These are phyloP conservation scores for Terebella lapidaria DNA, from an alignment of 2,888 invertebrate species.

Conservation along the genomic window DNA sequence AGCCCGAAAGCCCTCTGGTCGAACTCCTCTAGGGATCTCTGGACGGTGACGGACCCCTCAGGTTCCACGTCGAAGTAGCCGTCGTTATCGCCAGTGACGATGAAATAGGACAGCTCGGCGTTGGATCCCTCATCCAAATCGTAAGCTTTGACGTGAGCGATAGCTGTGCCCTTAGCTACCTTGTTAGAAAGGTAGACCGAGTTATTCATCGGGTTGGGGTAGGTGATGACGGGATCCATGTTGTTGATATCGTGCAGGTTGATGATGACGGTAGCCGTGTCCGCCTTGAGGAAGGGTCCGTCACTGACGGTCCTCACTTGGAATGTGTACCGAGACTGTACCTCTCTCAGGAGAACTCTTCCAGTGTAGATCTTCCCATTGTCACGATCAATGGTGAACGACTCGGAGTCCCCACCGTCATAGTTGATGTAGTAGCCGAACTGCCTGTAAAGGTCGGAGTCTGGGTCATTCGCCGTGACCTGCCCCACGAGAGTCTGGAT, in stretches of 20 bases:
- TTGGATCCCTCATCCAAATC: slow-evolving; percentile 8
- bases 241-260: slow-evolving; percentile 8
- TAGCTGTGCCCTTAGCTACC: not conserved
- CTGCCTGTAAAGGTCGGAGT: slow-evolving; percentile 32
- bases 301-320: not conserved
- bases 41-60: slow-evolving; percentile 5
- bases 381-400: slow-evolving; percentile 6
- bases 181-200: slow-evolving; percentile 1
- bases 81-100: slow-evolving; percentile 11
- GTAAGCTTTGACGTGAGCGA: not conserved
- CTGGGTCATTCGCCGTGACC: slow-evolving; percentile 43
- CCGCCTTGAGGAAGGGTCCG: not conserved
- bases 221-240: slow-evolving; percentile 2
- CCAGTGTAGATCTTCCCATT: slow-evolving; percentile 12
- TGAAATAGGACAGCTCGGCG: slow-evolving; percentile 5
- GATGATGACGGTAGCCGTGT: slow-evolving; percentile 2
- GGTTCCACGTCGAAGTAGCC: slow-evolving; percentile 11
- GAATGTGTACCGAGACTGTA: not conserved
- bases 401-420: slow-evolving; percentile 68
- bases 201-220: slow-evolving; percentile 1
- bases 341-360: slow-evolving; percentile 3
- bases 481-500: slow-evolving; percentile 45
- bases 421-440: slow-evolving; percentile 28
- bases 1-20: slow-evolving; percentile 6
- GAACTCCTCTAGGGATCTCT: not conserved